Evolutionary conservation across 1,140 invertebrate genomes (phyloP).

Genomic region (Papilio aristodemus): DNA sequence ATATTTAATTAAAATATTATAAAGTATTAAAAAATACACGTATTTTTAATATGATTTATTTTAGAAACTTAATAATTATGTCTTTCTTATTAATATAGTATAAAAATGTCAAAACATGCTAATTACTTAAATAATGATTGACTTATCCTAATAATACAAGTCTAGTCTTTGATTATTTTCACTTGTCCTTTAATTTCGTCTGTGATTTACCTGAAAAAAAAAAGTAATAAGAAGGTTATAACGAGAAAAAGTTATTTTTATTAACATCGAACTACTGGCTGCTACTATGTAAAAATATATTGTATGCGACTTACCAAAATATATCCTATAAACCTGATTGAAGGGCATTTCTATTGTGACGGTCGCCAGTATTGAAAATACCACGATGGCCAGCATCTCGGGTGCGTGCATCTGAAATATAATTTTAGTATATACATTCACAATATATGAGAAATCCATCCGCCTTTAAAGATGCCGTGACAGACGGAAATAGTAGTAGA

Average conservation of each 20-base stretch:
- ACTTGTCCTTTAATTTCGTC: conserved; percentile 72
- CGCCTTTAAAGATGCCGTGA: too few species aligned
- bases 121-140: conserved; percentile 66
- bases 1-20: too few species aligned
- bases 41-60: conserved; percentile 14
- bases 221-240: too few species aligned
- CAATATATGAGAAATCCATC: too few species aligned
- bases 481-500: too few species aligned
- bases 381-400: conserved; percentile 62
- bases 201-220: conserved; percentile 72
- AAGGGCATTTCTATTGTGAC: conserved; percentile 78
- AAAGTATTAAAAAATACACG: background rate
- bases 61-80: conserved; percentile 36
- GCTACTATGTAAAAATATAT: too few species aligned
- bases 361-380: conserved; percentile 64
- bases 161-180: conserved; percentile 40
- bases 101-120: conserved; percentile 61
- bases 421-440: conserved; percentile 18
- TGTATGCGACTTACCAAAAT: conserved; percentile 62
- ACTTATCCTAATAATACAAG: conserved; percentile 55
- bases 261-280: too few species aligned
- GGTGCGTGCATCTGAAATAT: conserved; percentile 67
- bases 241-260: too few species aligned
- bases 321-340: conserved; percentile 75
- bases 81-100: conserved; percentile 49